These are phyloP conservation scores for Pelosia muscerda DNA, from an alignment of 2,888 invertebrate species.

Conservation along the genomic window DNA sequence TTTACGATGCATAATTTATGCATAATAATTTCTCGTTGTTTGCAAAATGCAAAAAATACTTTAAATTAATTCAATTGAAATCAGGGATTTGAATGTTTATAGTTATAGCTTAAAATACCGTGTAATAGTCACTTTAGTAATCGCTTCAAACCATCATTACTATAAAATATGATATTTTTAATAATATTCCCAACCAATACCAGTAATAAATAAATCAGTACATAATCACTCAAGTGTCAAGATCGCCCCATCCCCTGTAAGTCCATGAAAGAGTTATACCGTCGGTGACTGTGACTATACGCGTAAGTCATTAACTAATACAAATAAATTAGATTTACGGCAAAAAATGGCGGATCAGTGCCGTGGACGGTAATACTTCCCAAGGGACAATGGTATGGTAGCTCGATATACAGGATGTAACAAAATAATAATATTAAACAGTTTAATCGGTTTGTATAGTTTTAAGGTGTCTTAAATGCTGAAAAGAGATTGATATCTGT, in stretches of 20 bases:
- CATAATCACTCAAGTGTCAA: constrained; percentile 63
- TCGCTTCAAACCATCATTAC: no score
- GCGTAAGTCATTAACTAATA: constrained; percentile 87
- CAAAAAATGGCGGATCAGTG: constrained; percentile 80
- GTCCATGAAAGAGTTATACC: constrained; percentile 77
- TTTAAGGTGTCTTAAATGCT: background rate
- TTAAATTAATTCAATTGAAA: no score
- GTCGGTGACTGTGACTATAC: constrained; percentile 65
- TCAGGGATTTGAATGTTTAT: no score
- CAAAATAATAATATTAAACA: background rate
- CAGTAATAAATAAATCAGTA: background rate
- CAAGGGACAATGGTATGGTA: constrained; percentile 72
- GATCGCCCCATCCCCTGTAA: constrained; percentile 27
- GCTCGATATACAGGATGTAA: constrained; percentile 64
- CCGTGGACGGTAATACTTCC: constrained; percentile 74
- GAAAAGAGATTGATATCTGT: background rate
- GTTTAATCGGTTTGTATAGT: background rate
- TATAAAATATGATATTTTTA: background rate
- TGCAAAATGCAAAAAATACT: no score
- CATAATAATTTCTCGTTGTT: no score
- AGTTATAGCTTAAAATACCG: no score
- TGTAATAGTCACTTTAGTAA: no score
- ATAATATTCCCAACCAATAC: background rate
- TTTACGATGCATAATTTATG: no score
- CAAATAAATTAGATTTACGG: constrained; percentile 86